A percentile compares a stretch with the other conserved stretches of the same genome.
Evolutionary conservation across 1,140 invertebrate genomes (phyloP).

Genomic region (Sweltsa coloradensis): DNA sequence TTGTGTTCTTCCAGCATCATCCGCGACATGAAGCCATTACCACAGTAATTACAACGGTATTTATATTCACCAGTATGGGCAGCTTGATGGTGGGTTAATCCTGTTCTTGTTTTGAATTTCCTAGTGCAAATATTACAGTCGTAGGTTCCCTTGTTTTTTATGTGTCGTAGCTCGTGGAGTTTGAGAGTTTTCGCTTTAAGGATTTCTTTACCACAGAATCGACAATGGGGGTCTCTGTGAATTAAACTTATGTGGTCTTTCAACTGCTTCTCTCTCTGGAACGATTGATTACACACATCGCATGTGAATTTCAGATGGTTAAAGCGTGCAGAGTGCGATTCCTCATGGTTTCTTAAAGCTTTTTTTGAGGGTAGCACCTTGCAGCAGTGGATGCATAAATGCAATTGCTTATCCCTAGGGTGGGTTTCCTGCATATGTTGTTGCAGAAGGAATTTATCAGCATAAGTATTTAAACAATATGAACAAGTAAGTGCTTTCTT

Average conservation of each 20-base stretch:
- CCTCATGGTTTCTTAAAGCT: conserved; percentile 11
- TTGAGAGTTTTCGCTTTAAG: conserved; percentile 9
- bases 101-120: conserved; percentile 17
- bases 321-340: conserved; percentile 8
- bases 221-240: conserved; percentile 13
- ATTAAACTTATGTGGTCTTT: conserved; percentile 8
- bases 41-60: conserved; percentile 18
- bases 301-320: conserved; percentile 4
- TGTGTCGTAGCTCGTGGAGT: conserved; percentile 13
- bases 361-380: conserved; percentile 7
- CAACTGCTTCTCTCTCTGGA: conserved; percentile 10
- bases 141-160: conserved; percentile 5
- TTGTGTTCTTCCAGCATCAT: conserved; percentile 17
- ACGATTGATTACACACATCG: conserved; percentile 7
- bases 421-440: conserved; percentile 10
- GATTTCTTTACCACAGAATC: conserved; percentile 15
- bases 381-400: conserved; percentile 10
- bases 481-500: conserved; percentile 8
- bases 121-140: conserved; percentile 16
- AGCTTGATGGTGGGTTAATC: conserved; percentile 14
- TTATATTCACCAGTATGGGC: conserved; percentile 18
- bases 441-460: not conserved
- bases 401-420: not conserved
- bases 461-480: conserved; percentile 5
- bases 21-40: conserved; percentile 16